Evolutionary conservation across 2,113 vertebrate genomes (phyloP), one percentile per base, ranked within the genome.

Genomic region (Barbus barbus): DNA sequence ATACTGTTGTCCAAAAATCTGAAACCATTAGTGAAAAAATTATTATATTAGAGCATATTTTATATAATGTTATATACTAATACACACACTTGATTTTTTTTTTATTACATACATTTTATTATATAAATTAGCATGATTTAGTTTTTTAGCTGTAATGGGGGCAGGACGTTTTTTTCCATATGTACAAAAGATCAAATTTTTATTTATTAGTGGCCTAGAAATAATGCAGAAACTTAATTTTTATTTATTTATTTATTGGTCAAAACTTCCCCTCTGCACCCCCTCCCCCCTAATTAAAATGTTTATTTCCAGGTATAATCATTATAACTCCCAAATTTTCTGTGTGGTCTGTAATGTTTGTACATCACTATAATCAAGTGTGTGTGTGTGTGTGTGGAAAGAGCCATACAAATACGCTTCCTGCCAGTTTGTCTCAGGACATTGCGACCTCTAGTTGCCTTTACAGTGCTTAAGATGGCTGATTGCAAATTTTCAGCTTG

Each of bases 401-500:
- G 36, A 41, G 69, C 69, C 22, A 72, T 69, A 63, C 11, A 63
- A 14, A 13, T 28, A 38, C 2, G 3, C 73, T 51, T 12, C 53
- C 22, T 0, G 5, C 80, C 51, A 18, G 74, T 36, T 58, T 79
- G 82, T 87, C 80, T 63, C 85, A 90, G 88, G 88, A 78, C 63
- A 79, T 85, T 76, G 41, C 78, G 76, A 84, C 60, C 51, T 46
- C 82, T 88, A 83, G 77, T 9, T 87, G n/a, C 85, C 83, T 77
- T 89, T 78, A 8, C 87, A 26, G 56, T 51, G 91, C 65, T 92
- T 88, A 89, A 93, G 84, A 90, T 83, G 76, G 78, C 81, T 16
- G 60, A 91, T 91, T 91, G 89, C 86, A 92, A 90, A 93, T 71
- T 63, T 67, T 81, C 88, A 67, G 79, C 85, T 87, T 81, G 33